Percentiles rank a stretch among this genome's conserved stretches.
phyloP scores from a whole-genome alignment of 2,113 vertebrate species.

The Apeltes quadracus region DNA sequence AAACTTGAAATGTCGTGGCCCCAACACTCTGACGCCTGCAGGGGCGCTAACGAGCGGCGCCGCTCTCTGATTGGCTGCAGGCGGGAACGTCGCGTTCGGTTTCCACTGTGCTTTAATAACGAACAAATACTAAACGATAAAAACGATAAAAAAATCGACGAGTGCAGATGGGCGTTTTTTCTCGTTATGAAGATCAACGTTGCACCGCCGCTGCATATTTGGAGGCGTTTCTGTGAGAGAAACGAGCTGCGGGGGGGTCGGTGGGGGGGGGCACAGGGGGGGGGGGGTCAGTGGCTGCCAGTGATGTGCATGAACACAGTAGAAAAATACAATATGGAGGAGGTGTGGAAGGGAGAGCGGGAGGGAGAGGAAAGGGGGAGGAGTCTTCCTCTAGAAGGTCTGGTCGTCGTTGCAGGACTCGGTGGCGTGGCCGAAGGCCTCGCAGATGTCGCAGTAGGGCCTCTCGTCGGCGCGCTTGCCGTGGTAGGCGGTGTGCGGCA shows the following conservation, averaged over 20 bases:
- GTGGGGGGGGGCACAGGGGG: too few relatives aligned
- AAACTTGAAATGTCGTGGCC: neutral
- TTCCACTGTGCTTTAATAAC: slow-evolving; percentile 39
- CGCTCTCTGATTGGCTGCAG: neutral
- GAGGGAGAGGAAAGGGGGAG: neutral
- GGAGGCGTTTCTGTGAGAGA: slow-evolving; percentile 42
- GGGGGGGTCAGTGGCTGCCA: slow-evolving; percentile 53
- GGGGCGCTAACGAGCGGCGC: too few relatives aligned
- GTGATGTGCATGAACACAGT: slow-evolving; percentile 66
- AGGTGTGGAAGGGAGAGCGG: slow-evolving; percentile 45
- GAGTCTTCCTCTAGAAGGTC: slow-evolving; percentile 85
- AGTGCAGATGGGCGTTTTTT: slow-evolving; percentile 44
- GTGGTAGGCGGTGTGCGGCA: slow-evolving; percentile 88
- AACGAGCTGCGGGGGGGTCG: slow-evolving; percentile 8
- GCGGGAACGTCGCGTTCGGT: slow-evolving; percentile 21
- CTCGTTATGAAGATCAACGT: slow-evolving; percentile 58
- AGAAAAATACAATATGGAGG: slow-evolving; percentile 75
- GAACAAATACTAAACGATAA: slow-evolving; percentile 26
- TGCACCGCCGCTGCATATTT: slow-evolving; percentile 72
- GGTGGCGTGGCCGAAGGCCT: slow-evolving; percentile 93
- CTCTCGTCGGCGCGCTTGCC: slow-evolving; percentile 86
- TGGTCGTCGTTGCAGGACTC: slow-evolving; percentile 93
- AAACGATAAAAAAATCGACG: slow-evolving; percentile 39
- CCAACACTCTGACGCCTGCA: neutral
- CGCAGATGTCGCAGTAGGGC: slow-evolving; percentile 95